phyloP scores from a whole-genome alignment of 2,797 vertebrate species.

The Melanotaenia trifasciata region DNA sequence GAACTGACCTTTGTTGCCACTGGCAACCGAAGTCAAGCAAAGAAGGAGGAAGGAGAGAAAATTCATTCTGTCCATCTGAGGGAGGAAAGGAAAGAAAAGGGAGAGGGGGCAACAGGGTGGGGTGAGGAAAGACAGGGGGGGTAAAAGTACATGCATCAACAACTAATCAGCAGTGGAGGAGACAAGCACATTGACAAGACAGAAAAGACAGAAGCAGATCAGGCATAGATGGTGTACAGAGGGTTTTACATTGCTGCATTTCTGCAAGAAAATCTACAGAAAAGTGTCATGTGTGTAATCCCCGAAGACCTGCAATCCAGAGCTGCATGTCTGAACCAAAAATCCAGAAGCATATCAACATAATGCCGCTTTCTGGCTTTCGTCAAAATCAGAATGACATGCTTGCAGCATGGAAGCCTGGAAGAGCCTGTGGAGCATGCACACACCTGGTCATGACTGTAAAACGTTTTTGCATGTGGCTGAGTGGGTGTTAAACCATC shows the following conservation, averaged over 20 bases:
- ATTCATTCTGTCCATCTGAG: constrained; percentile 88
- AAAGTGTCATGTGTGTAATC: constrained; percentile 35
- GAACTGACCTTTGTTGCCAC: constrained; percentile 89
- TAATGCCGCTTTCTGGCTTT: constrained; percentile 10
- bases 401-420: constrained; percentile 10
- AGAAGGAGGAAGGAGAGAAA: constrained; percentile 87
- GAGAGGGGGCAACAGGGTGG: constrained; percentile 66
- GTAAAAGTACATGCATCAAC: constrained; percentile 82
- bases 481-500: constrained; percentile 53
- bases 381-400: constrained; percentile 24
- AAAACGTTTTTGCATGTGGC: constrained; percentile 10
- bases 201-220: constrained; percentile 46
- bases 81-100: constrained; percentile 62
- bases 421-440: constrained; percentile 23
- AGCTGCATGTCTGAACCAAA: constrained; percentile 25
- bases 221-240: constrained; percentile 48
- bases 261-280: constrained; percentile 20
- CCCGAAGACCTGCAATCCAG: constrained; percentile 3
- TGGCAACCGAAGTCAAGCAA: constrained; percentile 85
- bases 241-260: constrained; percentile 12
- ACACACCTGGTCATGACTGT: constrained; percentile 28
- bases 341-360: constrained; percentile 23
- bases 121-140: constrained; percentile 60
- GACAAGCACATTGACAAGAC: constrained; percentile 58
- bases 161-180: constrained; percentile 65